Percentiles rank a stretch among this genome's conserved stretches.
phyloP scores from a whole-genome alignment of 2,113 vertebrate genomes.

The Odocoileus virginianus region DNA sequence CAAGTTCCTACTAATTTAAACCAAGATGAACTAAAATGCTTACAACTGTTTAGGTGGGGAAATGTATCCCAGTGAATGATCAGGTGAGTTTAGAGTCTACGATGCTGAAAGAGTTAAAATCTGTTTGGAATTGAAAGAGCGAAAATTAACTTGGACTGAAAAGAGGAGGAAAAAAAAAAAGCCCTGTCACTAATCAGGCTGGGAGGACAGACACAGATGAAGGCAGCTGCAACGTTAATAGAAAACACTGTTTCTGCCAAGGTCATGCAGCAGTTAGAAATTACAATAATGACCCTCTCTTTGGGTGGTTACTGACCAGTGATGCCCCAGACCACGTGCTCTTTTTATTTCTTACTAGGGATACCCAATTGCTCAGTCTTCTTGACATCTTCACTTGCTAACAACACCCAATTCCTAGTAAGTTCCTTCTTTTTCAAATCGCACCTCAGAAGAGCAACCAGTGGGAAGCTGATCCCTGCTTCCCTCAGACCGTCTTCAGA shows the following conservation, averaged over 20 bases:
- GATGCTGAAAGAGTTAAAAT: conserved; percentile 22
- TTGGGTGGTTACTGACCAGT: neutral
- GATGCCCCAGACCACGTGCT: neutral
- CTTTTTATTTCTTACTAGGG: neutral
- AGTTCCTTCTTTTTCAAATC: neutral
- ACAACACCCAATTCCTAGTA: neutral
- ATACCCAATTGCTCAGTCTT: neutral
- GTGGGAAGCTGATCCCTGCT: neutral
- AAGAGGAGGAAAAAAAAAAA: neutral
- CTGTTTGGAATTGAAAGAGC: neutral
- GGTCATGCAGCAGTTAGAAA: neutral
- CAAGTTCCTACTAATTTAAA: neutral
- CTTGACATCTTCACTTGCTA: neutral
- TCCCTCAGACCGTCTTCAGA: neutral
- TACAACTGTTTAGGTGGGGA: neutral
- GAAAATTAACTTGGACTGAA: neutral
- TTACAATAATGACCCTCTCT: neutral
- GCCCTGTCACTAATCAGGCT: neutral
- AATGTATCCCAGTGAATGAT: neutral
- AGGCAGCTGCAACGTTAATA: neutral
- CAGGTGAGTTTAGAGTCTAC: neutral
- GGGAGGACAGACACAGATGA: neutral
- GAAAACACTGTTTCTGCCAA: neutral
- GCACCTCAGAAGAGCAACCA: neutral
- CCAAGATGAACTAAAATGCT: neutral